phyloP scores from a whole-genome alignment of 1,140 invertebrate genomes.

The Bombus sibiricus region DNA sequence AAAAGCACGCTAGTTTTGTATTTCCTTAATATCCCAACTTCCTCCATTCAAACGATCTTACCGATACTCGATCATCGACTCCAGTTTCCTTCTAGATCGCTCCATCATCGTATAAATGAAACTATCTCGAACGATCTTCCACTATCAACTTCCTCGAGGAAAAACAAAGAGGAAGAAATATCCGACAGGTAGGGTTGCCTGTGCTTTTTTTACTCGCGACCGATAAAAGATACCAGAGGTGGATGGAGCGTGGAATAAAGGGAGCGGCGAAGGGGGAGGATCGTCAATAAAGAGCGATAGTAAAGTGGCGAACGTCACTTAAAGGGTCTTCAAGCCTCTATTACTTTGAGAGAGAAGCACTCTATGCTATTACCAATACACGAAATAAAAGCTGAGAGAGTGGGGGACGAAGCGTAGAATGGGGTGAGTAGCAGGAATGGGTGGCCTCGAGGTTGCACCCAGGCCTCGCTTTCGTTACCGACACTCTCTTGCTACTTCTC shows the following conservation, averaged over 20 bases:
- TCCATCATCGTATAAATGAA: not conserved
- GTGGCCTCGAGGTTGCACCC: constrained; percentile 2
- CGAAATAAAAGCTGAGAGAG: constrained; percentile 62
- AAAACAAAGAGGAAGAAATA: constrained; percentile 7
- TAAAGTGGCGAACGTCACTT: constrained; percentile 73
- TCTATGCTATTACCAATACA: constrained; percentile 75
- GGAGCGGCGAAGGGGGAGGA: not conserved
- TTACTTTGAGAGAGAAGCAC: constrained; percentile 73
- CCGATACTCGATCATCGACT: not conserved
- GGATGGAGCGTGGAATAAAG: constrained; percentile 1
- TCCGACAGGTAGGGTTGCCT: not conserved
- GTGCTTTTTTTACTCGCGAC: not conserved
- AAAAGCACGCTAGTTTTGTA: not conserved
- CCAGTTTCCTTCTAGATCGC: too few species aligned
- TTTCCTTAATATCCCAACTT: not conserved
- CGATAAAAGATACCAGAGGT: constrained; percentile 34
- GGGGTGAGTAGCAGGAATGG: not conserved
- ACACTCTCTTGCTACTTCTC: constrained; percentile 1
- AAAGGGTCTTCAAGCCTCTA: constrained; percentile 68
- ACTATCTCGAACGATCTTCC: not conserved
- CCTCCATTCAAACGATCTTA: not conserved
- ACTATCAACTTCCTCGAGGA: not conserved
- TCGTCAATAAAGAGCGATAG: constrained; percentile 63
- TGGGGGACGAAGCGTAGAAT: not conserved
- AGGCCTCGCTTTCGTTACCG: constrained; percentile 37